Base-by-base conservation (phyloP, 2,888 invertebrate species). In the Nomada hirtipes region DNA sequence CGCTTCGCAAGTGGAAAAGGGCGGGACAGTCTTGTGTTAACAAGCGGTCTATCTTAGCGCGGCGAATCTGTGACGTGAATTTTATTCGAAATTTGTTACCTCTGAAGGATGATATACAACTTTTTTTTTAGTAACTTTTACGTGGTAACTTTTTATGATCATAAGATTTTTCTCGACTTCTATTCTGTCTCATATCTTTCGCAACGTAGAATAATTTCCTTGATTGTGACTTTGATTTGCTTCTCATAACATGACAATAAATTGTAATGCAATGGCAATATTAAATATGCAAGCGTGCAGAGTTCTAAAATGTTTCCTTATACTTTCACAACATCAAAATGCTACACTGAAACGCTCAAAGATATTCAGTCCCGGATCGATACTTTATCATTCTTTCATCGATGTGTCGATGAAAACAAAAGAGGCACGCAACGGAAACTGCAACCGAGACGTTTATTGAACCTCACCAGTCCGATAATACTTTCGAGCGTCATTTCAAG, bases 391-490 rank as follows among this genome's bases (percentile, higher is more conserved):
- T 20, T 55, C 29, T 47, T 26, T 44, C 18, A 23, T 59, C 50
- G 60, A 26, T 1, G 23, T 26, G 42, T 11, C 13, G 44, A 23
- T 13, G 23, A 4, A 23, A 53, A n/a, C 23, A 36, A 53, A 13
- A 52, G 36, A 42, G 53, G 29, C 36, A 60, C n/a, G 26, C 63
- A 57, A 36, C 36, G 23, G 11, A 36, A n/a, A 47, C 29, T 10
- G 23, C 36, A 23, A 15, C 26, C 15, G 18, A 29, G n/a, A n/a
- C 13, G 59, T 29, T 69, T 69, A 60, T 60, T 77, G 60, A 77
- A 77, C 65, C 60, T 44, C 65, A 42, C 11, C 59, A n/a, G 23
- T 20, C 50, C 50, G 63, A 57, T 72, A 76, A 61, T 61, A 70
- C 60, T 11, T 4, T 18, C 44, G 36, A 65, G 59, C 26, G 53